These are phyloP conservation scores for Cheilosia grossa DNA, from an alignment of 2,888 invertebrate species.

Conservation along the genomic window DNA sequence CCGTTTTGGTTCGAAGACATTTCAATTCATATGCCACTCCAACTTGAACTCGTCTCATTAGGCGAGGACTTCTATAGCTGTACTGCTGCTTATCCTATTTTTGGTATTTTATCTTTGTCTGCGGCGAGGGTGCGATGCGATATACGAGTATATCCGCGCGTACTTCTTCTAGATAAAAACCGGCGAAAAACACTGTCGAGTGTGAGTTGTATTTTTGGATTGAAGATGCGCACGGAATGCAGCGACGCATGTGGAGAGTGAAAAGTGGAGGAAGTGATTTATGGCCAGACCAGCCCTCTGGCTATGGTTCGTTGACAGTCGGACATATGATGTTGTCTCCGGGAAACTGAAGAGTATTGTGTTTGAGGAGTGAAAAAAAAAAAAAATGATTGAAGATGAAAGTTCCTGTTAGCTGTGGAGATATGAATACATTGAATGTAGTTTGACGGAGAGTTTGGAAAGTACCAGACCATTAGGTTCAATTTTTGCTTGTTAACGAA, in stretches of 20 bases:
- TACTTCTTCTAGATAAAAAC: constrained; percentile 1
- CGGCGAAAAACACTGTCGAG: neutral
- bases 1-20: constrained; percentile 60
- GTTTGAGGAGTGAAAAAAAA: constrained; percentile 4
- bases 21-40: constrained; percentile 54
- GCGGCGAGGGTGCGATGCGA: constrained; percentile 19
- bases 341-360: constrained; percentile 13
- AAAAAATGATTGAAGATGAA: constrained; percentile 34
- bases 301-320: constrained; percentile 65
- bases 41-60: constrained; percentile 46
- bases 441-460: constrained; percentile 2
- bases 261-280: constrained; percentile 48
- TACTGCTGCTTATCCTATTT: constrained; percentile 67
- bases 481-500: constrained; percentile 20
- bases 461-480: constrained; percentile 45
- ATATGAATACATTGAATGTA: constrained; percentile 8
- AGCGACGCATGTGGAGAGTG: neutral
- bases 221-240: constrained; percentile 41
- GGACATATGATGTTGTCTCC: constrained; percentile 62
- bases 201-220: constrained; percentile 37
- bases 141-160: constrained; percentile 20
- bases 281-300: constrained; percentile 40
- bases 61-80: constrained; percentile 37
- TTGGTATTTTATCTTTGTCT: constrained; percentile 34
- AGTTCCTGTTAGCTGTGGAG: constrained; percentile 28